Conservation (phyloP, 2,888 invertebrate species). For the Pyrgus malvae region DNA sequence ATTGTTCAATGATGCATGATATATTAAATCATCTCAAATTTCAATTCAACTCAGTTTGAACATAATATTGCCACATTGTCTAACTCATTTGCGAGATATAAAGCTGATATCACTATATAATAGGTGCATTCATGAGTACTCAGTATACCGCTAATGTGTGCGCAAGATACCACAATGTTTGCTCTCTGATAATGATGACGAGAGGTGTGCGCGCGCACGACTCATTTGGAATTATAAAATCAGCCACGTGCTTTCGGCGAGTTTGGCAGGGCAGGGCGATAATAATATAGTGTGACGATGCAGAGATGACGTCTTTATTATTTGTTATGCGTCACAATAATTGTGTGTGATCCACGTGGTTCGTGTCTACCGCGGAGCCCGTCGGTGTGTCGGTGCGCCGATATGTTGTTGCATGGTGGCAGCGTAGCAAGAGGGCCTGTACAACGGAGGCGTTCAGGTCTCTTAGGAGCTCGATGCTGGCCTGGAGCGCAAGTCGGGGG, state of each 20-base stretch:
- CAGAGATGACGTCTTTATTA: conserved; percentile 40
- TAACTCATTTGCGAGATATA: conserved; percentile 1
- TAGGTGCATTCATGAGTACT: conserved; percentile 49
- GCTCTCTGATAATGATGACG: conserved; percentile 61
- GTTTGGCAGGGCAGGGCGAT: conserved; percentile 25
- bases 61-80: background rate
- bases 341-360: conserved; percentile 45
- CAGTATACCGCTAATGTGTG: conserved; percentile 49
- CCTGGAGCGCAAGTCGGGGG: conserved; percentile 61
- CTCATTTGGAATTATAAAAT: conserved; percentile 44
- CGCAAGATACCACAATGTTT: conserved; percentile 65
- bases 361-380: conserved; percentile 50
- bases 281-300: conserved; percentile 23
- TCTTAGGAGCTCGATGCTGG: conserved; percentile 76
- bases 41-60: too few species aligned
- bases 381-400: conserved; percentile 60
- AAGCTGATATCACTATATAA: conserved; percentile 47
- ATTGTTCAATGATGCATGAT: too few species aligned
- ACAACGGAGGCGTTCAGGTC: conserved; percentile 79
- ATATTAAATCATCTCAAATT: too few species aligned
- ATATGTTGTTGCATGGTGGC: conserved; percentile 75
- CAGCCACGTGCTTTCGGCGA: conserved; percentile 48
- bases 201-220: conserved; percentile 52
- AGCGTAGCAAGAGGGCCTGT: conserved; percentile 65
- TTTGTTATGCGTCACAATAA: conserved; percentile 39